These are phyloP conservation scores for Microcebus griseorufus DNA, from an alignment of 2,113 vertebrate species.

Conservation along the genomic window DNA sequence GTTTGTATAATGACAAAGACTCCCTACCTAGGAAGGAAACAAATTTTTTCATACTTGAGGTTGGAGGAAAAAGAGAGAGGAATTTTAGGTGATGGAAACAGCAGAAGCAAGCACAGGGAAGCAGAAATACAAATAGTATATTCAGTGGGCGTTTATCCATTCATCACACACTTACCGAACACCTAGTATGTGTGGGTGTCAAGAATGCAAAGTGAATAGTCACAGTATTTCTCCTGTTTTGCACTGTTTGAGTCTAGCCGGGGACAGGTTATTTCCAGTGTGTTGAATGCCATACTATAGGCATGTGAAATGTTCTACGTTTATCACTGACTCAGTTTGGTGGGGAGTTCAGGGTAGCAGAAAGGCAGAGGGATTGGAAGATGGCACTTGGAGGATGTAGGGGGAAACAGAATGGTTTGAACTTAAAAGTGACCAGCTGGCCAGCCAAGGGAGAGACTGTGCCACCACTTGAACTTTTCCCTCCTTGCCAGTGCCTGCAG, in stretches of 20 bases:
- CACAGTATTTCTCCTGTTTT: not conserved
- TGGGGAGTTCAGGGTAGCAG: not conserved
- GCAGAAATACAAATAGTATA: not conserved
- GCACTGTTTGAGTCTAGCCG: not conserved
- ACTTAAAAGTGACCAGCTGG: not conserved
- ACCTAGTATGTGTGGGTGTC: not conserved
- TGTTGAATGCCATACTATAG: not conserved
- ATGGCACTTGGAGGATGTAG: not conserved
- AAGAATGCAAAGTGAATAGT: not conserved
- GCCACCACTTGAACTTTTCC: not conserved
- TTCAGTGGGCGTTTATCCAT: not conserved
- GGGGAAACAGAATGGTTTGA: not conserved
- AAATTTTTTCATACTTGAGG: not conserved
- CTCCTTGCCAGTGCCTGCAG: not conserved
- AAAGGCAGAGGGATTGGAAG: not conserved
- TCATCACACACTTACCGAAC: not conserved
- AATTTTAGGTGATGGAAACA: not conserved
- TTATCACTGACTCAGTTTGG: not conserved
- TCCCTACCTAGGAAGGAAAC: not conserved
- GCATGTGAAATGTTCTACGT: not conserved
- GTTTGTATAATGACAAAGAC: not conserved
- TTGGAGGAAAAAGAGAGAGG: not conserved
- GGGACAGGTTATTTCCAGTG: not conserved
- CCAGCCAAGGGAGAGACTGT: not conserved
- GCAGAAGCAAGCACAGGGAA: not conserved